These are phyloP conservation scores for Willowsia nigromaculata DNA, from an alignment of 2,888 invertebrate genomes.

Conservation along the genomic window DNA sequence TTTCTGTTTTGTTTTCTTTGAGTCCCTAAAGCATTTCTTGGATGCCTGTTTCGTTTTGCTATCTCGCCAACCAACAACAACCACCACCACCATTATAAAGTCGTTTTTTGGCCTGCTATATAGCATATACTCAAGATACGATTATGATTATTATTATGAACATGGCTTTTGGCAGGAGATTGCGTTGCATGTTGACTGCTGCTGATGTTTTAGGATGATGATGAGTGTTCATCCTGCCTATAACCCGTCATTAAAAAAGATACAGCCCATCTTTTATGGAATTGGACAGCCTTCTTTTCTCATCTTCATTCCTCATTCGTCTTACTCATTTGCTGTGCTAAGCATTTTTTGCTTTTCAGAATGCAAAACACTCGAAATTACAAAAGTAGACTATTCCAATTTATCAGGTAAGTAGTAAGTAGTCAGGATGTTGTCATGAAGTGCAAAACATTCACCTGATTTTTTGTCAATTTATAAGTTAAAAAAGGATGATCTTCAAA, in stretches of 20 bases:
- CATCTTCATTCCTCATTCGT: slow-evolving; percentile 69
- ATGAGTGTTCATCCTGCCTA: slow-evolving; percentile 58
- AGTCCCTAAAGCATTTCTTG: slow-evolving; percentile 45
- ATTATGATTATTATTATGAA: slow-evolving; percentile 43
- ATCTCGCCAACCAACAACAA: slow-evolving; percentile 21
- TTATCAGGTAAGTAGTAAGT: background rate
- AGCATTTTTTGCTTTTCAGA: slow-evolving; percentile 19
- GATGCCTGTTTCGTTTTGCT: slow-evolving; percentile 24
- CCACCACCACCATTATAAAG: slow-evolving; percentile 40
- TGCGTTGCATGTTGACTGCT: slow-evolving; percentile 18
- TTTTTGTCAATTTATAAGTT: background rate
- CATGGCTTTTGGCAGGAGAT: slow-evolving; percentile 54
- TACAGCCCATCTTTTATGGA: slow-evolving; percentile 63
- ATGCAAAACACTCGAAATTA: background rate
- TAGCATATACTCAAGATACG: slow-evolving; percentile 42
- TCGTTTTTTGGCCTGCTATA: slow-evolving; percentile 40
- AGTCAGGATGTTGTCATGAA: background rate
- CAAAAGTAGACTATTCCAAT: background rate
- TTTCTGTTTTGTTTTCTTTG: slow-evolving; percentile 49
- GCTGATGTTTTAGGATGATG: slow-evolving; percentile 44
- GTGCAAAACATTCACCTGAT: background rate
- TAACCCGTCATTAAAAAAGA: slow-evolving; percentile 67
- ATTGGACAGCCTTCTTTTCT: slow-evolving; percentile 68
- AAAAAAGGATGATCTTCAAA: no score
- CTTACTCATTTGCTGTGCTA: slow-evolving; percentile 56